phyloP scores from a whole-genome alignment of 1,140 invertebrate species.

The Pseudomyrmex sp. region DNA sequence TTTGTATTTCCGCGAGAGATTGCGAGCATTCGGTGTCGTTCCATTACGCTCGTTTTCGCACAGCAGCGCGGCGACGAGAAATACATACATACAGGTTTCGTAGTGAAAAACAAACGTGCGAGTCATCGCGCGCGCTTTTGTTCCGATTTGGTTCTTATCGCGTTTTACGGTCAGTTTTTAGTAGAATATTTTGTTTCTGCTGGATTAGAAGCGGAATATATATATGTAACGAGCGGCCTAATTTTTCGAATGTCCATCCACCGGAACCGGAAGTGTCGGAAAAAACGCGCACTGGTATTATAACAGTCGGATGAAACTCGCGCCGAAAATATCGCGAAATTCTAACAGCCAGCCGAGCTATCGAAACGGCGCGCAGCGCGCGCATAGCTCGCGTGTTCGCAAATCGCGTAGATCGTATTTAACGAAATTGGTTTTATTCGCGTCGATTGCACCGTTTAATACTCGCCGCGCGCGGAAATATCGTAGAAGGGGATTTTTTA shows the following conservation, averaged over 20 bases:
- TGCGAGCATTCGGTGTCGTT: neutral
- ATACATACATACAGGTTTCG: neutral
- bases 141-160: too few species aligned
- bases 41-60: neutral
- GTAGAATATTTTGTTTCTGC: too few species aligned
- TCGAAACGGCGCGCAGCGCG: neutral
- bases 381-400: neutral
- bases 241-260: conserved; percentile 50
- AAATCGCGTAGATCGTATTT: conserved; percentile 42
- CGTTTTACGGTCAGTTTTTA: too few species aligned
- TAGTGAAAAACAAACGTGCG: neutral
- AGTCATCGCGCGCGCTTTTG: neutral
- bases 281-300: conserved; percentile 35
- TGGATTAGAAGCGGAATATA: too few species aligned
- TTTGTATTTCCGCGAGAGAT: conserved; percentile 37
- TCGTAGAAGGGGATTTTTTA: conserved; percentile 9
- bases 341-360: conserved; percentile 2
- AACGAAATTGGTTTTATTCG: conserved; percentile 56
- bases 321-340: conserved; percentile 21
- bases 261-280: conserved; percentile 33
- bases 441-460: conserved; percentile 45
- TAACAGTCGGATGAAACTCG: neutral
- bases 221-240: conserved; percentile 58
- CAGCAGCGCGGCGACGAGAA: conserved; percentile 5
- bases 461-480: conserved; percentile 20